Base-by-base conservation (phyloP, 1,140 invertebrate species). In the Vanessa tameamea region DNA sequence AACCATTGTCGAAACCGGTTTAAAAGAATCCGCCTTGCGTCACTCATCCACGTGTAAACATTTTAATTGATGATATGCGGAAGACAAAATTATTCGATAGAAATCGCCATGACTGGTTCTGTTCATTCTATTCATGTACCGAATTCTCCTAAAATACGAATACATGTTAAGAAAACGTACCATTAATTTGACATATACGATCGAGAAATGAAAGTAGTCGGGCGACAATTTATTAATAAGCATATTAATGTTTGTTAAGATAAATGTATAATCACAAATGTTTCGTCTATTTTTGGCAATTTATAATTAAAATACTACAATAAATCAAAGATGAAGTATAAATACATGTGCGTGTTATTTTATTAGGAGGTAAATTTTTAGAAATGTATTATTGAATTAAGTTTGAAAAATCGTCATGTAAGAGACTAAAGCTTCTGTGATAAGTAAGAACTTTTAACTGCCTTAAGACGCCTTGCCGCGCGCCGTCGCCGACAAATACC, bases 1-100 rank as follows among this genome's bases (percentile, higher is more conserved):
- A 85, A 80, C 83, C 79, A 89, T 86, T 88, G 83, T 89, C 73
- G 59, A 73, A 89, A 89, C 89, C 85, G 82, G 88, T 88, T 84
- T 70, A 72, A 73, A 86, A 85, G 85, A 88, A 89, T 87, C 78
- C 82, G 86, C 81, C 81, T 87, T 86, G 82, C 86, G 85, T 90
- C 87, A 88, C 84, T 88, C 86, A 87, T 82, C 83, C 88, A 88
- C 88, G 88, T 89, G 88, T 88, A 91, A 89, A 90, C 72, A 89
- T 90, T 88, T 90, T 89, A 89, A 90, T 89, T 90, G 87, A 88
- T 88, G 85, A 91, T 78, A 94, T 94, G 83, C 82, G 88, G 89
- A 91, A 91, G 85, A 87, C 84, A 87, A 90, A 88, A 88, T 87
- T 80, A 70, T 66, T 48, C 61, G 83, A 87, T 89, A 85, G 76